phyloP scores from a whole-genome alignment of 2,797 vertebrate species.

The Tarsius wallacei region DNA sequence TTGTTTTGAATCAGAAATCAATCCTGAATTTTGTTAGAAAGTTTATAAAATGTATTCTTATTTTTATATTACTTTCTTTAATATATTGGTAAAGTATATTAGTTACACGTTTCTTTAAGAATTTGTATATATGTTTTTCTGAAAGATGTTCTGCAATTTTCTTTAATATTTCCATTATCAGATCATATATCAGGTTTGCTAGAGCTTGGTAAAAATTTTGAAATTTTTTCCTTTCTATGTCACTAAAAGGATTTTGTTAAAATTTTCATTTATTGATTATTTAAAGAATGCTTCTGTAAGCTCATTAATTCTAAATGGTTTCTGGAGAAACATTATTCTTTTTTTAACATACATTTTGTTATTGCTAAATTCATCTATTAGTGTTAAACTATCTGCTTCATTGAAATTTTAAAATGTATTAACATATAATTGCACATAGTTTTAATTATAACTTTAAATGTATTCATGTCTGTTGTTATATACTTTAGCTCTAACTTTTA shows the following conservation, averaged over 20 bases:
- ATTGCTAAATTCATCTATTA: background rate
- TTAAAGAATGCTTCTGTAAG: background rate
- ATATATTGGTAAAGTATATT: background rate
- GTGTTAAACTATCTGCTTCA: background rate
- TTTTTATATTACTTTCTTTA: background rate
- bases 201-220: background rate
- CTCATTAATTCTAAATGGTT: background rate
- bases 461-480: background rate
- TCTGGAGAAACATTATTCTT: background rate
- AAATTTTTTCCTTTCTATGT: background rate
- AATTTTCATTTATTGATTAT: background rate
- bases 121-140: background rate
- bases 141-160: background rate
- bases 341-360: background rate
- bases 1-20: constrained; percentile 11
- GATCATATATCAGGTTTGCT: background rate
- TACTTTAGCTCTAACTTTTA: background rate
- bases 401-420: background rate
- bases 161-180: background rate
- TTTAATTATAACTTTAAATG: background rate
- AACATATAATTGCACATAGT: background rate
- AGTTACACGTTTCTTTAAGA: background rate
- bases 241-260: background rate
- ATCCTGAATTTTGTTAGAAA: constrained; percentile 24
- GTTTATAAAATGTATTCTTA: constrained; percentile 1